Evolutionary conservation across 2,113 vertebrate species (phyloP).

Genomic region (Agapornis roseicollis): DNA sequence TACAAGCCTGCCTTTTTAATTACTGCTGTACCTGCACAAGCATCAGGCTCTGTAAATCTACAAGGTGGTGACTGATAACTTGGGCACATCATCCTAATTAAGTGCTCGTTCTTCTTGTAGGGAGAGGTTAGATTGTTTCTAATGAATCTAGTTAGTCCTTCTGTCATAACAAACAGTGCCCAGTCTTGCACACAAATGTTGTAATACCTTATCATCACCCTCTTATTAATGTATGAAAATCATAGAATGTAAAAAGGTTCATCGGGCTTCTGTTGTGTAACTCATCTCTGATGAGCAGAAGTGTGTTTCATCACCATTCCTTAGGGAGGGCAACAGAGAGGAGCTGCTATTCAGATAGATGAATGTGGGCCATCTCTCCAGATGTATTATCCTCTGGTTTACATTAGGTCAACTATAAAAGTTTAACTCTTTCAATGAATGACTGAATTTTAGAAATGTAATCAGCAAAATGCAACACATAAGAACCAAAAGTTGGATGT

Average conservation of each 20-base stretch:
- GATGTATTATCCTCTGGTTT: background rate
- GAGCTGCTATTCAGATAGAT: background rate
- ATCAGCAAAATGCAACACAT: background rate
- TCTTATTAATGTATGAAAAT: slow-evolving; percentile 29
- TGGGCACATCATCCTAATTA: background rate
- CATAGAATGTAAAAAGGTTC: slow-evolving; percentile 10
- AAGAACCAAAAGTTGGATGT: background rate
- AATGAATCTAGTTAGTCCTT: background rate
- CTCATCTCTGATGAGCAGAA: background rate
- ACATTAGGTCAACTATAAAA: background rate
- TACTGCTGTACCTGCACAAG: background rate
- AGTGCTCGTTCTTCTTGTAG: background rate
- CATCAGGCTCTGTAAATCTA: background rate
- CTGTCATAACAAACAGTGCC: slow-evolving; percentile 11
- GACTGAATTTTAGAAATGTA: background rate
- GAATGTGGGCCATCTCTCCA: background rate
- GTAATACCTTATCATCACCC: slow-evolving; percentile 62
- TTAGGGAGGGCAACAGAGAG: slow-evolving; percentile 6
- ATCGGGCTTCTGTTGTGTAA: slow-evolving; percentile 30
- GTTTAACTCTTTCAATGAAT: background rate
- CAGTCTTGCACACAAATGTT: slow-evolving; percentile 15
- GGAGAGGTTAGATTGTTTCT: background rate
- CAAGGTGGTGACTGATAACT: background rate
- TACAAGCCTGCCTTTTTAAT: background rate
- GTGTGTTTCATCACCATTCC: background rate